phyloP scores from a whole-genome alignment of 2,888 invertebrate genomes.

The Gonocerus acuteangulatus region DNA sequence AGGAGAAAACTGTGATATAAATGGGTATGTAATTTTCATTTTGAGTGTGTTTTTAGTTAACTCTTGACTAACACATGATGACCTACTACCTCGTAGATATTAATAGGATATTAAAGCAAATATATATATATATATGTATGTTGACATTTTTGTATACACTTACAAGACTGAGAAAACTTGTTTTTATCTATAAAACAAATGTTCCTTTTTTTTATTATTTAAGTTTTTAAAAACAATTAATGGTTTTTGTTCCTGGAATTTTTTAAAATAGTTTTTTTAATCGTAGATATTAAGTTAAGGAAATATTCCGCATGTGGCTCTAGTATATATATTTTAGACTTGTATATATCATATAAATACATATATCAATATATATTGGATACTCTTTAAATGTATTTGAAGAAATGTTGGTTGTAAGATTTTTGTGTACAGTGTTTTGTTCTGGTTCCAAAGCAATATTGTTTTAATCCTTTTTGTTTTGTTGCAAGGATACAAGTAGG shows the following conservation, averaged over 20 bases:
- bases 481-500: neutral
- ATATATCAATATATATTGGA: conserved; percentile 24
- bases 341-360: conserved; percentile 25
- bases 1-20: conserved; percentile 18
- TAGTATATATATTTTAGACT: conserved; percentile 23
- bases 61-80: conserved; percentile 9
- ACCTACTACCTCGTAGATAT: conserved; percentile 24
- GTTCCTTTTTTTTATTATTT: conserved; percentile 23
- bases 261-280: conserved; percentile 23
- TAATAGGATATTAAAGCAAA: conserved; percentile 23
- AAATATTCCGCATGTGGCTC: conserved; percentile 9
- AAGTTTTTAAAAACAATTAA: conserved; percentile 20
- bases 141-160: conserved; percentile 27
- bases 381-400: conserved; percentile 15
- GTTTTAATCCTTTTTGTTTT: conserved; percentile 1
- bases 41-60: neutral
- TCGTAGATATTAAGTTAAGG: conserved; percentile 17
- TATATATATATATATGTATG: conserved; percentile 23
- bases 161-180: conserved; percentile 26
- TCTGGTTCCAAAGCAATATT: conserved; percentile 19
- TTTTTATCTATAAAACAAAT: conserved; percentile 26
- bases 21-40: conserved; percentile 16
- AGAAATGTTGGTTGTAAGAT: neutral
- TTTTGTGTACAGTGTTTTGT: conserved; percentile 24
- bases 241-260: conserved; percentile 24